Evolutionary conservation across 37 sponge, comb jelly and placozoan genomes (phyloP), one percentile per base, ranked within the genome.

Genomic region (Ianthella basta): DNA sequence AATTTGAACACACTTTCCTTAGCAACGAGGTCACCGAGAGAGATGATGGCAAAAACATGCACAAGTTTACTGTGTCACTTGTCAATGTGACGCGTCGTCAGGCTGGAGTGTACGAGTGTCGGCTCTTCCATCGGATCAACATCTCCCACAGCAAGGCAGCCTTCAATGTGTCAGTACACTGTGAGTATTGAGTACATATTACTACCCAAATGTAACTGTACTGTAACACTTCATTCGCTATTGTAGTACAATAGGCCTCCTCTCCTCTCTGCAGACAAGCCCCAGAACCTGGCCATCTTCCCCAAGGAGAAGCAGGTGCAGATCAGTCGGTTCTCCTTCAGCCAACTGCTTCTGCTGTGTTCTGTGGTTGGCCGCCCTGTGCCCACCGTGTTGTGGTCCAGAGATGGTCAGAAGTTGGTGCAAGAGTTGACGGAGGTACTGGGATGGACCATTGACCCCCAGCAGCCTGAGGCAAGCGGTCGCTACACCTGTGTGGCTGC

Each of bases 101-200:
- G 6, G n/a, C 13, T 32, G 78, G 78, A 21, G 25, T 75, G 37
- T 75, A 41, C 37, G 78, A 75, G 53, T 75, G 78, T 41, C 78
- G 78, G n/a, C 78, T 75, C 38, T 41, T 75, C 25, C 78, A 75
- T 41, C 78, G 78, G 15, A 8, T 75, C 5, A 44, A 44, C 32
- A 23, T 18, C 53, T 50, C 78, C 78, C 78, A 75, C 37, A 32
- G 25, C 16, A 39, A 41, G 23, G 78, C 78, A 20, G 54, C 54
- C 14, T 75, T 75, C 54, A 75, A 75, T 50, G 54, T 75, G 15
- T 75, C 78, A 75, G 78, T 75, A 13, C 78, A 75, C 20, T 75
- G 78, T 75, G 25, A 75, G 78, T 70, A 10, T 6, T 27, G 24
- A 61, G 50, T 44, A 44, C 50, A 44, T 44, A 8, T 44, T 44